These are phyloP conservation scores for Amaurobius ferox DNA, from an alignment of 2,888 invertebrate genomes.

Conservation along the genomic window DNA sequence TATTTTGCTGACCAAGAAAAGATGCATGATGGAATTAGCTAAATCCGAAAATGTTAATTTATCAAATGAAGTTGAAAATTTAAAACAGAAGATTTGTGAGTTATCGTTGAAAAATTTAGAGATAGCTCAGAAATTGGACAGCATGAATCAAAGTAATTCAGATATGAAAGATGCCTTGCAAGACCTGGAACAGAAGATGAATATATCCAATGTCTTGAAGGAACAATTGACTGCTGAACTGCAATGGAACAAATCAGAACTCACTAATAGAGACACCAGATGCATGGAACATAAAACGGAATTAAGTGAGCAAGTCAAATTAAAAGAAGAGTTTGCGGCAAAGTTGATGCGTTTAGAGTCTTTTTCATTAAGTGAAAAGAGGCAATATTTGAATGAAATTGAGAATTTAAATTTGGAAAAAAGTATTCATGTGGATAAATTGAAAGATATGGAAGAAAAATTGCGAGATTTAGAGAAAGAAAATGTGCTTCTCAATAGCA, in stretches of 20 bases:
- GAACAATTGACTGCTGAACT: constrained; percentile 23
- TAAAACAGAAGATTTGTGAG: not conserved
- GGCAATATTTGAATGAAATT: not conserved
- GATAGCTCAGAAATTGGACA: not conserved
- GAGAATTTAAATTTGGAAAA: constrained; percentile 6
- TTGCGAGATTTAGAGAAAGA: not conserved
- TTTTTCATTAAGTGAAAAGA: not conserved
- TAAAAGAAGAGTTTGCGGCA: not conserved
- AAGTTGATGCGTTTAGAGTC: constrained; percentile 5
- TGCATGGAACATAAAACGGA: constrained; percentile 36
- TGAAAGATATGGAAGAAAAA: constrained; percentile 2
- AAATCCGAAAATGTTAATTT: not conserved
- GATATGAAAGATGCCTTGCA: not conserved
- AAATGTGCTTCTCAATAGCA: not conserved
- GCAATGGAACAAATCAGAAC: constrained; percentile 19
- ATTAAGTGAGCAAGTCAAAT: not conserved
- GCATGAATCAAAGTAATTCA: not conserved
- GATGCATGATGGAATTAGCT: not conserved
- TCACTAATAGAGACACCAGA: constrained; percentile 25
- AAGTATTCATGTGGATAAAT: constrained; percentile 5
- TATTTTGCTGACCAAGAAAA: not conserved
- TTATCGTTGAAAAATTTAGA: not conserved
- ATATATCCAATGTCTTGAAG: not conserved
- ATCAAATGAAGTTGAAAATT: not conserved
- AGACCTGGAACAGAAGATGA: constrained; percentile 2